Conservation (phyloP, 2,888 invertebrate species). For the Latheticus oryzae region DNA sequence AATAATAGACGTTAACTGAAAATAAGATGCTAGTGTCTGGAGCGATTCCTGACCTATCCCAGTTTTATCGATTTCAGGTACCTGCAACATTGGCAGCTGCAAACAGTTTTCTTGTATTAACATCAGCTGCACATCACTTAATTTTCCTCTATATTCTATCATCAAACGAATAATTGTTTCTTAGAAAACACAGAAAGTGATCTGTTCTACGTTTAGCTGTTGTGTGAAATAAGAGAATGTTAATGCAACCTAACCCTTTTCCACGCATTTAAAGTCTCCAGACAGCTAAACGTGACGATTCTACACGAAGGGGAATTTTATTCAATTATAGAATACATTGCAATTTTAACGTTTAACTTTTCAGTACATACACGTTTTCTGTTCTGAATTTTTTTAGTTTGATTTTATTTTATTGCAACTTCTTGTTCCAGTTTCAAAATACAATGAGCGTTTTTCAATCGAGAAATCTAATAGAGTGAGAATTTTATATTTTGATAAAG, state of each 20-base stretch:
- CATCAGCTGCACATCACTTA: no score
- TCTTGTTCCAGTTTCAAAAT: conserved; percentile 16
- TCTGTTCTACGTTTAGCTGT: no score
- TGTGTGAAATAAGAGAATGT: conserved; percentile 1
- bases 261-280: conserved; percentile 20
- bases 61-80: conserved; percentile 46
- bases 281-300: conserved; percentile 16
- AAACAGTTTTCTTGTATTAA: conserved; percentile 14
- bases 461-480: no score
- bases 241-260: background rate
- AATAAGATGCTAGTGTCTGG: conserved; percentile 15
- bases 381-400: conserved; percentile 12
- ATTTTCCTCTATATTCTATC: no score
- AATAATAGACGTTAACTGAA: conserved; percentile 7
- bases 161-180: no score
- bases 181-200: no score
- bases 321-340: conserved; percentile 30
- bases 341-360: conserved; percentile 12
- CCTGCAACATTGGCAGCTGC: conserved; percentile 42
- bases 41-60: conserved; percentile 46
- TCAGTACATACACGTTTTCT: conserved; percentile 27
- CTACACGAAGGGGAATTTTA: conserved; percentile 18
- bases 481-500: no score
- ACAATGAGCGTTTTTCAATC: no score
- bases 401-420: conserved; percentile 4